phyloP scores from a whole-genome alignment of 2,113 vertebrate species.

The Microcebus murinus region DNA sequence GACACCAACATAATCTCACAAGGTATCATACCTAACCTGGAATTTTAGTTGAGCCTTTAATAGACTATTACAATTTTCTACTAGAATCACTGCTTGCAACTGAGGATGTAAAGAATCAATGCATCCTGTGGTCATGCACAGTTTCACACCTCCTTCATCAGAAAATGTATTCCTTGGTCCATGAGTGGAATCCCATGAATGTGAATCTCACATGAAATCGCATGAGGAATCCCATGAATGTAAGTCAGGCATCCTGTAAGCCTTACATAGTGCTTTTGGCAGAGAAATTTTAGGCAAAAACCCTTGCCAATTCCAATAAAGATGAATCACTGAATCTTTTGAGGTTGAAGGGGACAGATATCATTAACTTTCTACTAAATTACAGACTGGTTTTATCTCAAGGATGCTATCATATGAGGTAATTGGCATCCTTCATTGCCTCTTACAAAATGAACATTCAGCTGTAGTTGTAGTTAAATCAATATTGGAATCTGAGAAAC shows the following conservation, averaged over 20 bases:
- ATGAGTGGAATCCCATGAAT: neutral
- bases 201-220: neutral
- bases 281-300: neutral
- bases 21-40: neutral
- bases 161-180: neutral
- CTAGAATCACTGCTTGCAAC: neutral
- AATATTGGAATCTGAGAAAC: neutral
- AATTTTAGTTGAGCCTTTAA: neutral
- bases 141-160: neutral
- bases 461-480: neutral
- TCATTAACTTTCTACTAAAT: conserved; percentile 29
- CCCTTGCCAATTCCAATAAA: neutral
- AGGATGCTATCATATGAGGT: neutral
- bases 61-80: neutral
- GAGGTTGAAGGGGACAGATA: neutral
- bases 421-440: neutral
- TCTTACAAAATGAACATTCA: neutral
- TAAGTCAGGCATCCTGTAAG: neutral
- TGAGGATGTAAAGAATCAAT: neutral
- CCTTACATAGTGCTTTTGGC: neutral
- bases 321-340: neutral
- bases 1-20: neutral
- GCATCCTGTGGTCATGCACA: neutral
- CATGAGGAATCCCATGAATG: neutral
- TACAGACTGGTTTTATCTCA: neutral